phyloP scores from a whole-genome alignment of 2,113 vertebrate genomes.

The Serilophus lunatus region DNA sequence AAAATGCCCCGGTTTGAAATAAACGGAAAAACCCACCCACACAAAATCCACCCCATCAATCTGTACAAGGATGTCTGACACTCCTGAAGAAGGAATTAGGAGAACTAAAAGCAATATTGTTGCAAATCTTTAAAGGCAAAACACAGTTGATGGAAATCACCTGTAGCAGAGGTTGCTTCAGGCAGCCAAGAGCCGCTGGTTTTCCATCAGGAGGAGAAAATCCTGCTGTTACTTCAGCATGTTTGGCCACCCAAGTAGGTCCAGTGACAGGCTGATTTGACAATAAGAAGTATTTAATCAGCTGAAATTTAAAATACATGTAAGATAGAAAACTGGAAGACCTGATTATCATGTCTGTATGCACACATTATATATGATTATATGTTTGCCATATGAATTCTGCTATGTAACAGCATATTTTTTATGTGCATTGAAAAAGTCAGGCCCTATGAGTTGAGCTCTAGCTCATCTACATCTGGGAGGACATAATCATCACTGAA shows the following conservation, averaged over 20 bases:
- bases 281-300: not conserved
- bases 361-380: too few relatives aligned
- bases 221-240: not conserved
- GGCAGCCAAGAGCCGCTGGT: not conserved
- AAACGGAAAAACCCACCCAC: not conserved
- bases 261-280: not conserved
- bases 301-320: not conserved
- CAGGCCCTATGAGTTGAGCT: not conserved
- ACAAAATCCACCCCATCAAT: not conserved
- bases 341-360: not conserved
- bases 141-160: not conserved
- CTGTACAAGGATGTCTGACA: not conserved
- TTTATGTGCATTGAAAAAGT: not conserved
- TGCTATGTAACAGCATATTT: not conserved
- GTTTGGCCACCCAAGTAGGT: not conserved
- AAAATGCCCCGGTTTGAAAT: not conserved
- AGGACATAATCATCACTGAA: not conserved
- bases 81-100: not conserved
- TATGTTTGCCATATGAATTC: not conserved
- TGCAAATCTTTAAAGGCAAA: not conserved
- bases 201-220: not conserved
- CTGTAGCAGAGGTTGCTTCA: not conserved
- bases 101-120: not conserved
- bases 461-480: not conserved
- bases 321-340: not conserved